Evolutionary conservation across 2,797 vertebrate species (phyloP).

Genomic region (Micropoecilia bifurca): DNA sequence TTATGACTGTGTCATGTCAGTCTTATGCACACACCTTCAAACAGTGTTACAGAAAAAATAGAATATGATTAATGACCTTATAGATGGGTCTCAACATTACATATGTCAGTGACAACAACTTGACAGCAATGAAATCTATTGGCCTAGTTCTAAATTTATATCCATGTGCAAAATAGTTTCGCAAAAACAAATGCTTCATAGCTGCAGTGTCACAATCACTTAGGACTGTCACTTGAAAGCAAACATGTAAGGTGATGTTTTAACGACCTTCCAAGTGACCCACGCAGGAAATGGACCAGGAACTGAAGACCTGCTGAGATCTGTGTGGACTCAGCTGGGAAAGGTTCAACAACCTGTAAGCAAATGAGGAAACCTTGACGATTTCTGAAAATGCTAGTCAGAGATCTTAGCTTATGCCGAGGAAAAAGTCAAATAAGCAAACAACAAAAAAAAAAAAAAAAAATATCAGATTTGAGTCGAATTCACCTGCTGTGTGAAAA

Average conservation of each 20-base stretch:
- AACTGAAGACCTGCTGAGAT: slow-evolving; percentile 43
- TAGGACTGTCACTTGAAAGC: neutral
- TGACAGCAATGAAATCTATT: neutral
- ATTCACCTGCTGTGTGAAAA: too few species aligned
- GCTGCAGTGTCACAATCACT: neutral
- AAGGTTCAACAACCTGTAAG: slow-evolving; percentile 17
- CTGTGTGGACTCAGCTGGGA: slow-evolving; percentile 66
- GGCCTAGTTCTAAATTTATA: neutral
- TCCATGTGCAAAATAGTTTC: neutral
- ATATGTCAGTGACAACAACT: neutral
- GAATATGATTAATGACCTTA: too few species aligned
- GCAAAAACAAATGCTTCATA: neutral
- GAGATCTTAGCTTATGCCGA: too few species aligned
- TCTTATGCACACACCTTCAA: too few species aligned
- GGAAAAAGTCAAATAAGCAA: too few species aligned
- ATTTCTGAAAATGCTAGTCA: too few species aligned
- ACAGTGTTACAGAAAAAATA: too few species aligned
- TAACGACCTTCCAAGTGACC: slow-evolving; percentile 19
- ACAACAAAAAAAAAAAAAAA: neutral
- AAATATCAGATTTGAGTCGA: neutral
- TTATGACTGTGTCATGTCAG: too few species aligned
- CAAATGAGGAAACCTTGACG: slow-evolving; percentile 7
- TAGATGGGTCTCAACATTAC: neutral
- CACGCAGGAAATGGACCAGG: slow-evolving; percentile 34
- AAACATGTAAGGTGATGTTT: slow-evolving; percentile 31